A percentile compares a stretch with the other conserved stretches of the same genome.
phyloP scores from a whole-genome alignment of 2,113 vertebrate species.

The Ailuropoda melanoleuca region DNA sequence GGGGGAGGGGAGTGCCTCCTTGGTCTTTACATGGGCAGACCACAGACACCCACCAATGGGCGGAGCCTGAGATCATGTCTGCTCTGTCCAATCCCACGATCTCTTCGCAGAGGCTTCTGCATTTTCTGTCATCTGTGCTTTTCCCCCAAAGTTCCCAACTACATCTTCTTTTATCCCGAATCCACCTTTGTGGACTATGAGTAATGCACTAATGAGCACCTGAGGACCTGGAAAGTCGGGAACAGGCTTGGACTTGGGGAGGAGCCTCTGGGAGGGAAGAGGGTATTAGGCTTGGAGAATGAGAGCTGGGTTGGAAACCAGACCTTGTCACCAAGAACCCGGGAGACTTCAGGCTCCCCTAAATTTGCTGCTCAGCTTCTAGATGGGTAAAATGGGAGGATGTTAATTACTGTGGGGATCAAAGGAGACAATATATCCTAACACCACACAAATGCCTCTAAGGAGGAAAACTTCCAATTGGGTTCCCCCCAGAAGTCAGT shows the following conservation, averaged over 20 bases:
- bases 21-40: neutral
- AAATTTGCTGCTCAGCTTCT: neutral
- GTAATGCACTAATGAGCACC: neutral
- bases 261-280: neutral
- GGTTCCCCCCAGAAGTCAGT: neutral
- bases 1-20: neutral
- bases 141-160: neutral
- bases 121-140: neutral
- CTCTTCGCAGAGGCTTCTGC: neutral
- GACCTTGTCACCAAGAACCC: neutral
- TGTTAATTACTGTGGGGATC: neutral
- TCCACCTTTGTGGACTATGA: neutral
- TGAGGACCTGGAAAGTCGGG: neutral
- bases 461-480: neutral
- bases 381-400: neutral
- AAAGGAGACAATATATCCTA: neutral
- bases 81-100: neutral
- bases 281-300: neutral
- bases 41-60: neutral
- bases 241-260: neutral
- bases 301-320: neutral
- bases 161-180: neutral
- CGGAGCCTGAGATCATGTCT: neutral
- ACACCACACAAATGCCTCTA: neutral
- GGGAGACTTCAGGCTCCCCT: neutral